These are phyloP conservation scores for Procapra przewalskii DNA, from an alignment of 2,113 vertebrate species.

Conservation along the genomic window DNA sequence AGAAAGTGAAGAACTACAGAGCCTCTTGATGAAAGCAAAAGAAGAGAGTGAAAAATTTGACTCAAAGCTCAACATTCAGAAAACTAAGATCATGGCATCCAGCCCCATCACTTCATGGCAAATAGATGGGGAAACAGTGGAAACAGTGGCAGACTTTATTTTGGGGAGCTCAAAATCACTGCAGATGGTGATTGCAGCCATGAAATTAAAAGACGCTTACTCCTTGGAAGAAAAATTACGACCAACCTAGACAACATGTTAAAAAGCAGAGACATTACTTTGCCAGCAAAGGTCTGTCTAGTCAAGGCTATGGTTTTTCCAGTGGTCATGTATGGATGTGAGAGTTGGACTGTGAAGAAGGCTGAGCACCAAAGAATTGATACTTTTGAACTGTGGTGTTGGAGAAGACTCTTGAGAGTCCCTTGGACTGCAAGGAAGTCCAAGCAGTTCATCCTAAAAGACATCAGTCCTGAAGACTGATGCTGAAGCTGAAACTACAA, in stretches of 20 bases:
- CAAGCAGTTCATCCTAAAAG: neutral
- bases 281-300: neutral
- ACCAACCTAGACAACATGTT: neutral
- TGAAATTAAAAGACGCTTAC: neutral
- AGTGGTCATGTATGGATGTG: neutral
- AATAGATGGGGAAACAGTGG: neutral
- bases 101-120: neutral
- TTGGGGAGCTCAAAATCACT: neutral
- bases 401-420: neutral
- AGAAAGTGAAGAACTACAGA: neutral
- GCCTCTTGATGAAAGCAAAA: neutral
- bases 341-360: neutral
- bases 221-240: neutral
- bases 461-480: neutral
- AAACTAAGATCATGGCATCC: neutral
- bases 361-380: neutral
- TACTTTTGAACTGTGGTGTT: neutral
- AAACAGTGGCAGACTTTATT: neutral
- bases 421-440: neutral
- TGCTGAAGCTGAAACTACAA: neutral
- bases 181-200: neutral
- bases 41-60: neutral
- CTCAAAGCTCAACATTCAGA: neutral
- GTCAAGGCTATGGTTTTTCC: neutral
- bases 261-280: neutral